Evolutionary conservation across 2,888 invertebrate species (phyloP).

Genomic region (Rhingia campestris): DNA sequence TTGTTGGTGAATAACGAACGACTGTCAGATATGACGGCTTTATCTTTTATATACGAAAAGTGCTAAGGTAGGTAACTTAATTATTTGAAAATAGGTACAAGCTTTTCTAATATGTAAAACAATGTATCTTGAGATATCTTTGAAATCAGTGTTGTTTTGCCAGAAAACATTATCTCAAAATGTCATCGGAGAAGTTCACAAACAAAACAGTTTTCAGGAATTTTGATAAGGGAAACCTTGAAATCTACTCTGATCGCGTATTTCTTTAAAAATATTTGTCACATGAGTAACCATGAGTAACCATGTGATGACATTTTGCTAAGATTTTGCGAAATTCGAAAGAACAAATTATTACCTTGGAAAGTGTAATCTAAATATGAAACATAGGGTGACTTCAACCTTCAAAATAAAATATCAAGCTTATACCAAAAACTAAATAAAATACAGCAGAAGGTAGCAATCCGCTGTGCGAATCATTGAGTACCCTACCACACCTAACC

Average conservation of each 20-base stretch:
- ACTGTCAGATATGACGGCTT: constrained; percentile 12
- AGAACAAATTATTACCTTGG: no score
- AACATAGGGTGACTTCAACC: no score
- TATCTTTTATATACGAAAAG: constrained; percentile 34
- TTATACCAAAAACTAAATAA: no score
- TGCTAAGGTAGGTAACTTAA: constrained; percentile 7
- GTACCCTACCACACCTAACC: no score
- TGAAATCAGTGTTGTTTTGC: constrained; percentile 8
- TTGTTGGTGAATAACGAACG: constrained; percentile 16
- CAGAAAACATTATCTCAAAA: constrained; percentile 26
- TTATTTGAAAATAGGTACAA: constrained; percentile 4
- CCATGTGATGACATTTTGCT: no score
- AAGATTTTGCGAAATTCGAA: no score
- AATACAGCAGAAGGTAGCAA: no score
- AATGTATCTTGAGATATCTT: constrained; percentile 27
- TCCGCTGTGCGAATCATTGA: no score
- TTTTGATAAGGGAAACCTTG: background rate
- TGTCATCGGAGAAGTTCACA: constrained; percentile 27
- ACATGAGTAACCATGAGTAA: no score
- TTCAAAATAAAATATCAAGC: no score
- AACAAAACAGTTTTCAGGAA: background rate
- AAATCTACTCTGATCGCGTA: background rate
- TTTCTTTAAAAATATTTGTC: no score
- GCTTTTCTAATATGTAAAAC: constrained; percentile 25
- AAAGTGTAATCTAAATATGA: no score